A percentile compares a stretch with the other conserved stretches of the same genome.
These are phyloP conservation scores for Aphelenchoides fujianensis DNA, from an alignment of 1,140 invertebrate genomes.

Conservation along the genomic window DNA sequence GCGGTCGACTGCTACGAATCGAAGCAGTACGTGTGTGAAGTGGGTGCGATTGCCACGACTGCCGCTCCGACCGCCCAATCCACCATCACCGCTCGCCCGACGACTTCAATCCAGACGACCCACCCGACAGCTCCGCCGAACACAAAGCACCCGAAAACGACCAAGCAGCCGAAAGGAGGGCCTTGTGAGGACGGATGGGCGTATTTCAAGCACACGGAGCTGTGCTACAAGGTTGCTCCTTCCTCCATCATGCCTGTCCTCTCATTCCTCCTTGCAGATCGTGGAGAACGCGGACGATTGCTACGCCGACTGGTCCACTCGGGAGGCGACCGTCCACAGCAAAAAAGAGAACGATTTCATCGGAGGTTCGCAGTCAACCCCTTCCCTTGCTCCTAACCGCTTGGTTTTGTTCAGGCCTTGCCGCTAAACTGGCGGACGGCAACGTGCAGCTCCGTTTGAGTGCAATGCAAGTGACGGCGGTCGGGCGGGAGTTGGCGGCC, in stretches of 20 bases:
- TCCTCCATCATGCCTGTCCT: neutral
- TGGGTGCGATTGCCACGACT: neutral
- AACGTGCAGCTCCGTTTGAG: neutral
- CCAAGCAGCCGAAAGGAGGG: too few relatives aligned
- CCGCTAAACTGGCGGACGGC: neutral
- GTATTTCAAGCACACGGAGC: neutral
- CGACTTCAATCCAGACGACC: neutral
- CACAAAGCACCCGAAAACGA: too few relatives aligned
- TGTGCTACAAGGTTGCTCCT: slow-evolving; percentile 1
- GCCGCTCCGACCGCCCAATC: neutral
- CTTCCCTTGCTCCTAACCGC: neutral
- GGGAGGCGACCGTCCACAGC: neutral
- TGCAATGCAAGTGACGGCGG: neutral
- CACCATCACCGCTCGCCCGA: neutral
- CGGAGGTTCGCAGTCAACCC: neutral
- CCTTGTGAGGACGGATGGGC: neutral
- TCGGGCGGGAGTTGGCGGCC: neutral
- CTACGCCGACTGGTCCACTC: neutral
- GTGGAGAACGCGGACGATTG: neutral
- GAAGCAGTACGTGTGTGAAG: slow-evolving; percentile 13
- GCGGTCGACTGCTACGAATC: neutral
- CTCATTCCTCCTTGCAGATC: neutral
- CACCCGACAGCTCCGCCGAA: neutral
- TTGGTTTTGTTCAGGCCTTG: neutral
- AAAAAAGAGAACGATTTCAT: slow-evolving; percentile 6